Conservation (phyloP, 2,888 invertebrate species). For the Parascotia fuliginaria region DNA sequence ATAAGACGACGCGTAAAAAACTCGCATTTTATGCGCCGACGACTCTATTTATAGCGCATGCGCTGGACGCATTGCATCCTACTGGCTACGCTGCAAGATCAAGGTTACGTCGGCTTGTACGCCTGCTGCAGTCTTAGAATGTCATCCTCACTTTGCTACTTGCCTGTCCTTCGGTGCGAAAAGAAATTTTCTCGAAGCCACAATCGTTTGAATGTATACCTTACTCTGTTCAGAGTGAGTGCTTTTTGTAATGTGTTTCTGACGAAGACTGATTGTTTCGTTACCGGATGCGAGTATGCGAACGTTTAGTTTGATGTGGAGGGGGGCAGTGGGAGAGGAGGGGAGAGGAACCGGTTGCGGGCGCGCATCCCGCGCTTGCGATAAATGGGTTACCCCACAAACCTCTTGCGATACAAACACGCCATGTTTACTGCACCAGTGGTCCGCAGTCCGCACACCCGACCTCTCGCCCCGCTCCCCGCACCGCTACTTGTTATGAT, state of each 20-base stretch:
- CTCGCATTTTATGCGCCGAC: slow-evolving; percentile 71
- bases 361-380: slow-evolving; percentile 63
- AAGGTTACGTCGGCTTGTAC: slow-evolving; percentile 71
- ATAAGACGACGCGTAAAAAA: slow-evolving; percentile 70
- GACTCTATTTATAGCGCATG: slow-evolving; percentile 76
- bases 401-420: slow-evolving; percentile 81
- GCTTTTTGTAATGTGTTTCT: slow-evolving; percentile 30
- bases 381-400: slow-evolving; percentile 84
- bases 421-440: slow-evolving; percentile 39
- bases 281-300: slow-evolving; percentile 76
- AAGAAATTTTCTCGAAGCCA: slow-evolving; percentile 48
- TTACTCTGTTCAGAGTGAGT: slow-evolving; percentile 41
- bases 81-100: slow-evolving; percentile 80
- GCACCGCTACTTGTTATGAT: slow-evolving; percentile 30
- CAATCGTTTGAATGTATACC: slow-evolving; percentile 41
- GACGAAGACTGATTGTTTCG: slow-evolving; percentile 53
- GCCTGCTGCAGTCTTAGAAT: slow-evolving; percentile 57
- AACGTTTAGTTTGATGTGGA: slow-evolving; percentile 47
- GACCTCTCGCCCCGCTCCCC: slow-evolving; percentile 27
- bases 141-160: slow-evolving; percentile 67
- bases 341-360: slow-evolving; percentile 69
- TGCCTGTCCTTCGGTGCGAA: slow-evolving; percentile 52
- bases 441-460: slow-evolving; percentile 22
- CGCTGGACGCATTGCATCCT: slow-evolving; percentile 77
- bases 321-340: slow-evolving; percentile 45